A percentile compares a stretch with the other conserved stretches of the same genome.
phyloP scores from a whole-genome alignment of 2,888 invertebrate species.

The Steinernema scapterisci region DNA sequence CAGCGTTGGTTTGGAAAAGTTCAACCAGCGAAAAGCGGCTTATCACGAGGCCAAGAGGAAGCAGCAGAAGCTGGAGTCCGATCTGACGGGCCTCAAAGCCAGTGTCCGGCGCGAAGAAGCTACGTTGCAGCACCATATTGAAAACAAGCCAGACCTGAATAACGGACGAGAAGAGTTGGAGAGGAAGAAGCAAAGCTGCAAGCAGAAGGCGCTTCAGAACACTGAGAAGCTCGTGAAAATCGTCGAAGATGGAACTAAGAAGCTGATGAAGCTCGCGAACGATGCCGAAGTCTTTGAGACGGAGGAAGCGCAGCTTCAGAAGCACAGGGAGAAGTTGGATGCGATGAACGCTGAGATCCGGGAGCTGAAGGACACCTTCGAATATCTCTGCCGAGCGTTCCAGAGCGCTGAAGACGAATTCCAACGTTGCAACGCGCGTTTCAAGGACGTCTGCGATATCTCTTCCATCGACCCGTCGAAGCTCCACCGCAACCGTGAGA shows the following conservation, averaged over 20 bases:
- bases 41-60: neutral
- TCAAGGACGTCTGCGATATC: conserved; percentile 29
- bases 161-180: conserved; percentile 37
- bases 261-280: neutral
- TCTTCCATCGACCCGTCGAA: conserved; percentile 24
- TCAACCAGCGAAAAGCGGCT: neutral
- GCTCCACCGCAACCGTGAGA: conserved; percentile 37
- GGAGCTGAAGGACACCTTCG: neutral
- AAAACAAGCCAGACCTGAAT: conserved; percentile 36
- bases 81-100: neutral
- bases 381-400: neutral
- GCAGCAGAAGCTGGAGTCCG: neutral
- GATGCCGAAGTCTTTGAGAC: too few species aligned
- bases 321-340: neutral
- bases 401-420: neutral
- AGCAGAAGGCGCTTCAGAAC: neutral
- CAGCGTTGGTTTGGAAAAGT: neutral
- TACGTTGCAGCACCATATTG: neutral
- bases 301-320: neutral
- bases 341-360: conserved; percentile 14
- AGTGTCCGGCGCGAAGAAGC: neutral
- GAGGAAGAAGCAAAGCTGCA: conserved; percentile 27
- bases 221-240: neutral
- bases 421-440: conserved; percentile 12
- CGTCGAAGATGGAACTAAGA: neutral